phyloP scores from a whole-genome alignment of 2,113 vertebrate species.

The Elaphurus davidianus region DNA sequence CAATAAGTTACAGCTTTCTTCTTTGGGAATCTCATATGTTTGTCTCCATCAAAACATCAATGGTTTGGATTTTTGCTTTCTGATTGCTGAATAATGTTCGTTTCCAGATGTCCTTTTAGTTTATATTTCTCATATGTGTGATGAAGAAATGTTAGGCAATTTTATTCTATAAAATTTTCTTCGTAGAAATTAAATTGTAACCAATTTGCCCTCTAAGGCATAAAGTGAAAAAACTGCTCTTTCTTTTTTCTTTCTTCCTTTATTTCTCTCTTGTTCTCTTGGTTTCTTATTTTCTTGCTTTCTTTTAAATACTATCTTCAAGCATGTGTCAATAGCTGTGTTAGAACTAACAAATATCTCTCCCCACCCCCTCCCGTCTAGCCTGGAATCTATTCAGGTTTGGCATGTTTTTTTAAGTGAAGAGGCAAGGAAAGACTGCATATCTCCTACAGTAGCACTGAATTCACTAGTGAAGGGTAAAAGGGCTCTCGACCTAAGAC shows the following conservation, averaged over 20 bases:
- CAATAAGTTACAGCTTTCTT: conserved; percentile 62
- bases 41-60: conserved; percentile 53
- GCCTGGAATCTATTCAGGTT: conserved; percentile 49
- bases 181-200: conserved; percentile 67
- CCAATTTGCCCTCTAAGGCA: conserved; percentile 44
- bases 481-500: background rate
- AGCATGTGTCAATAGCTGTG: conserved; percentile 54
- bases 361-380: background rate
- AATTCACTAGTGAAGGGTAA: conserved; percentile 44
- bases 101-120: conserved; percentile 66
- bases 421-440: conserved; percentile 48
- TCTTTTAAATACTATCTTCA: conserved; percentile 11
- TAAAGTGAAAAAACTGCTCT: conserved; percentile 6
- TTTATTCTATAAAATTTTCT: conserved; percentile 60
- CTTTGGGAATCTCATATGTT: conserved; percentile 48
- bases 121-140: conserved; percentile 45
- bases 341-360: conserved; percentile 61
- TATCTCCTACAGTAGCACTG: conserved; percentile 22
- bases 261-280: background rate
- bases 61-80: conserved; percentile 67
- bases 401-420: conserved; percentile 57
- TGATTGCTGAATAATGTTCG: conserved; percentile 53
- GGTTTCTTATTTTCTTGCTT: background rate
- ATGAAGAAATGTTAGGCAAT: conserved; percentile 8
- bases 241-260: background rate